Percentiles rank a stretch among this genome's conserved stretches.
Conservation (phyloP, 2,888 invertebrate genomes). For the Cataglyphis rosenhaueri region DNA sequence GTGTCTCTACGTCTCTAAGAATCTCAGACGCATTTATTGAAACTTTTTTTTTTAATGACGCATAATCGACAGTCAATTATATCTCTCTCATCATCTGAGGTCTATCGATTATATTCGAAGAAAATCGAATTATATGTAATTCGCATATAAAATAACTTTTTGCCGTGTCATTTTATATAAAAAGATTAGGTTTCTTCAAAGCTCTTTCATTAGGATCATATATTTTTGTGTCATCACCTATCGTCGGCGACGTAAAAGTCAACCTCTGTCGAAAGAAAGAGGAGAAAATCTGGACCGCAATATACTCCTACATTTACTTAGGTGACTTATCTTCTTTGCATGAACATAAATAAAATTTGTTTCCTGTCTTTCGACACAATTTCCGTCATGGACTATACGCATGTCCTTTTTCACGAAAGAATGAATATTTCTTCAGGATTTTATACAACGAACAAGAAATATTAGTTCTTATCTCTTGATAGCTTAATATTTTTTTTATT, state of each 20-base stretch:
- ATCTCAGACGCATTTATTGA: constrained; percentile 13
- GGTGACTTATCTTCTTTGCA: constrained; percentile 28
- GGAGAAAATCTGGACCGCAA: constrained; percentile 40
- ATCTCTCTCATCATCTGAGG: neutral
- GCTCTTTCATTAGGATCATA: constrained; percentile 19
- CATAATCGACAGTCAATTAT: constrained; percentile 27
- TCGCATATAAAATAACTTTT: neutral
- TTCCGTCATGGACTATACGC: neutral
- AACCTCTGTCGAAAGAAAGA: constrained; percentile 2
- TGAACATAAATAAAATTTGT: constrained; percentile 48
- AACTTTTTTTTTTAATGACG: constrained; percentile 9
- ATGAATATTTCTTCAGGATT: constrained; percentile 10
- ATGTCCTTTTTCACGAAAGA: constrained; percentile 12
- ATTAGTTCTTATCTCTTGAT: neutral
- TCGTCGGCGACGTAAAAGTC: constrained; percentile 1
- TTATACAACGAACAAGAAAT: neutral
- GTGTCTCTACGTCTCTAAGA: neutral
- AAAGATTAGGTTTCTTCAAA: constrained; percentile 33
- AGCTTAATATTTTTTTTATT: neutral
- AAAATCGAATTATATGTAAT: neutral
- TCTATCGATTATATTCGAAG: neutral
- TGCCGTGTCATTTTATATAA: neutral
- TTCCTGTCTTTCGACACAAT: constrained; percentile 35
- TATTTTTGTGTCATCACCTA: constrained; percentile 31
- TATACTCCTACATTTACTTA: constrained; percentile 35